These are phyloP conservation scores for Corythoichthys haematopterus DNA, from an alignment of 2,113 vertebrate species.

Conservation along the genomic window DNA sequence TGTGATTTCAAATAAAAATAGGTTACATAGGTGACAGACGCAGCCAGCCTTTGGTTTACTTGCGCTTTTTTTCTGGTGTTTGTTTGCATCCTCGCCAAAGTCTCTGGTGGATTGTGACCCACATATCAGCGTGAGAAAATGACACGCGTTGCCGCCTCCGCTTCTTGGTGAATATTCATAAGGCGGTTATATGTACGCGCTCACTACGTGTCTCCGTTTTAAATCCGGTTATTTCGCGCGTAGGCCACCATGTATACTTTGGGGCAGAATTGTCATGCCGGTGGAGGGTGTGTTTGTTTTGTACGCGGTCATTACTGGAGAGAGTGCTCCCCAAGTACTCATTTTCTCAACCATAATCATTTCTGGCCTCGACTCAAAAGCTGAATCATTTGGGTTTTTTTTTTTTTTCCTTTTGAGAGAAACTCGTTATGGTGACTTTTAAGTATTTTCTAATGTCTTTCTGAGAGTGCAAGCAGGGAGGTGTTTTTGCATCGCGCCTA, in stretches of 20 bases:
- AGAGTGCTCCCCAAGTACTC: slow-evolving; percentile 6
- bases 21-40: background rate
- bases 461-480: slow-evolving; percentile 7
- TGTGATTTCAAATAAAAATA: background rate
- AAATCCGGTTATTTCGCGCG: background rate
- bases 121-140: slow-evolving; percentile 12
- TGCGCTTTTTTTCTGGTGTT: background rate
- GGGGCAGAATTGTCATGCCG: background rate
- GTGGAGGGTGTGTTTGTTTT: slow-evolving; percentile 1
- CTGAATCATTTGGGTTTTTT: slow-evolving; percentile 15
- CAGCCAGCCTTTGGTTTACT: background rate
- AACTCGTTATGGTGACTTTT: slow-evolving; percentile 4
- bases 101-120: slow-evolving; percentile 5
- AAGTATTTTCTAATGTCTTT: slow-evolving; percentile 20
- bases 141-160: slow-evolving; percentile 8
- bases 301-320: slow-evolving; percentile 18
- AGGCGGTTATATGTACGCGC: background rate
- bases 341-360: slow-evolving; percentile 14
- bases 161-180: slow-evolving; percentile 5
- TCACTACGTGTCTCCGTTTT: background rate
- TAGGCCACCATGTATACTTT: background rate
- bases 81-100: slow-evolving; percentile 2
- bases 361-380: slow-evolving; percentile 23
- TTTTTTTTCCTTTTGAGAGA: background rate
- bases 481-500: slow-evolving; percentile 23